phyloP scores from a whole-genome alignment of 2,113 vertebrate genomes.

The Vidua macroura region DNA sequence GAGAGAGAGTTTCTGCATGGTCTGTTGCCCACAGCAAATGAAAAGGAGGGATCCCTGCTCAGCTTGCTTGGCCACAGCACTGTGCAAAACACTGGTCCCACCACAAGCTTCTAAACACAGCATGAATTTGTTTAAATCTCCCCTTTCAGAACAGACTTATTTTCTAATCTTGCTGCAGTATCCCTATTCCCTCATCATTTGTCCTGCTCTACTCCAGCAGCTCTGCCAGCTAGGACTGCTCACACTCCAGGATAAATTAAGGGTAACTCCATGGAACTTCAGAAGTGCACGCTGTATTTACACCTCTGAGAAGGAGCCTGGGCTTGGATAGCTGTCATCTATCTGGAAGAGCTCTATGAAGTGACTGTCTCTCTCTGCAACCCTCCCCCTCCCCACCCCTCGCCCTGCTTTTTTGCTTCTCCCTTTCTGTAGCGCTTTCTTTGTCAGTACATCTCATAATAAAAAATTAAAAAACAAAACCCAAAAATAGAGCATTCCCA shows the following conservation, averaged over 20 bases:
- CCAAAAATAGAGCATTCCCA: background rate
- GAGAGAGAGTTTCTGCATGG: background rate
- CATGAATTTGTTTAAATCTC: background rate
- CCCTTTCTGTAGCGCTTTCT: background rate
- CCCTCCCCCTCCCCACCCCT: fast-evolving
- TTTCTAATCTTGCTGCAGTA: background rate
- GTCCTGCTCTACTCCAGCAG: background rate
- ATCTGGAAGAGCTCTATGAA: background rate
- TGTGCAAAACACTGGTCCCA: fast-evolving
- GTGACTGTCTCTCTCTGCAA: background rate
- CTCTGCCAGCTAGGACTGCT: background rate
- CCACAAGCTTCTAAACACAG: background rate
- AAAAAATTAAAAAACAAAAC: background rate
- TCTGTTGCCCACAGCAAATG: background rate
- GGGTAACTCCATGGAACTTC: background rate
- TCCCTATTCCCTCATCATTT: background rate
- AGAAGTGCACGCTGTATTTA: background rate
- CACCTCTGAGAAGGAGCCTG: background rate
- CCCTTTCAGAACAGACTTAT: background rate
- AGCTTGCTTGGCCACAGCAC: fast-evolving
- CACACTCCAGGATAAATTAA: background rate
- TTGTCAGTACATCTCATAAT: background rate
- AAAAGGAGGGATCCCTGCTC: background rate
- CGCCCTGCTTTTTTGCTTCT: background rate
- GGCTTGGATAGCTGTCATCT: background rate